Percentiles rank a stretch among this genome's conserved stretches.
Evolutionary conservation across 2,797 vertebrate genomes (phyloP).

Genomic region (Sparidentex hasta): DNA sequence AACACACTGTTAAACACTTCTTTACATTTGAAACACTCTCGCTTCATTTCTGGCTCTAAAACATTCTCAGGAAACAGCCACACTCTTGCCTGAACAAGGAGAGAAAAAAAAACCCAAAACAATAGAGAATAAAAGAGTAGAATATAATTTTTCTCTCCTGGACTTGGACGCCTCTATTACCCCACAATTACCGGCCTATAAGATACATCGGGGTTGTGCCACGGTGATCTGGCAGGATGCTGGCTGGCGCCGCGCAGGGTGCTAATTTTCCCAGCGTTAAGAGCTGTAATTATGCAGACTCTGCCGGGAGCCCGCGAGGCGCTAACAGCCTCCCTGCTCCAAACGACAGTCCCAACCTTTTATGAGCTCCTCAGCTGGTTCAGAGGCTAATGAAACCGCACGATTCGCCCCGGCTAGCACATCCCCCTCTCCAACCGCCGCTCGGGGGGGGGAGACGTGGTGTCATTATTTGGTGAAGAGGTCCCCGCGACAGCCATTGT

Average conservation of each 20-base stretch:
- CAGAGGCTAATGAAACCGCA: constrained; percentile 73
- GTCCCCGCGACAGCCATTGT: constrained; percentile 54
- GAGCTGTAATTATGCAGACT: constrained; percentile 76
- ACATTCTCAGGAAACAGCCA: neutral
- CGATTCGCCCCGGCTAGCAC: constrained; percentile 21
- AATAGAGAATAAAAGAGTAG: constrained; percentile 14
- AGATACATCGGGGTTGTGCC: constrained; percentile 50
- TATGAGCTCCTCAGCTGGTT: constrained; percentile 65
- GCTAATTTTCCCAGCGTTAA: constrained; percentile 73
- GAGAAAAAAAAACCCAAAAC: neutral
- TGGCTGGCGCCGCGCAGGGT: constrained; percentile 61
- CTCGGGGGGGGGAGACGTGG: constrained; percentile 5
- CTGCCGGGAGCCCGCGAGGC: constrained; percentile 54
- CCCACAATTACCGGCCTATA: constrained; percentile 60
- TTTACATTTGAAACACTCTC: neutral
- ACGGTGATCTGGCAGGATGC: constrained; percentile 56
- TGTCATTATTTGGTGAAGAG: constrained; percentile 55
- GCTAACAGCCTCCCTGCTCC: constrained; percentile 63
- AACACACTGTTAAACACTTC: neutral
- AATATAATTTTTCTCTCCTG: constrained; percentile 26
- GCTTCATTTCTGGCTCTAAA: neutral
- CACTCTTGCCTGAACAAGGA: neutral
- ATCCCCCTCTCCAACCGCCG: constrained; percentile 29
- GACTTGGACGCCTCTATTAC: constrained; percentile 51
- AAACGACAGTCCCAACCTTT: constrained; percentile 70